Base-by-base conservation (phyloP, 2,888 invertebrate species). In the Acleris sparsana region DNA sequence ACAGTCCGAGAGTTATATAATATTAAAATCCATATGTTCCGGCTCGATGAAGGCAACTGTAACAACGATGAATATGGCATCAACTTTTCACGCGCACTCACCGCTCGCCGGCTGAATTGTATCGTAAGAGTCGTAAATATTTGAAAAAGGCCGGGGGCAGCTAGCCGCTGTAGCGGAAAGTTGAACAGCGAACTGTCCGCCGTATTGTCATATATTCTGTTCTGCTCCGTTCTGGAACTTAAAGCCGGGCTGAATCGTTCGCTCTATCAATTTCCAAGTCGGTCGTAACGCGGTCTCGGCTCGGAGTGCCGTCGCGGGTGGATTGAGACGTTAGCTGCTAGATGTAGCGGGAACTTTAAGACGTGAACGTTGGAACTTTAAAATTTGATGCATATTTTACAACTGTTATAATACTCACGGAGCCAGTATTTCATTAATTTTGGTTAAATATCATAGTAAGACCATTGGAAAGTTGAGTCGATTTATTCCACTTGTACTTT, bases 81-180 rank as follows among this genome's bases (percentile, higher is more conserved):
- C 78, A 85, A 86, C 73, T 79, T 83, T 83, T 84, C 81, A 83
- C 75, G 74, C 69, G 62, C 69, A 56, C 75, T 72, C 73, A 71
- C 74, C 73, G 72, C 69, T 68, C 68, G 69, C 70, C 62, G 67
- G 70, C 71, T 72, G 76, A 76, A 80, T 81, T 78, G 78, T 80
- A 82, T 81, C 73, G 75, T 68, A 65, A 70, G 71, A 72, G 70
- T 72, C 72, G 79, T 85, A 80, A 85, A 85, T 84, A 85, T 83
- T 85, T 83, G 73, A 85, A 77, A 78, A 73, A 73, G 70, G 71
- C 74, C 73, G 70, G 68, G 63, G 65, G 72, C 71, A 68, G 66
- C 68, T 59, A 63, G 70, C 68, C 56, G 33, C 66, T 59, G 66
- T 64, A 62, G 68, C 65, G 63, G 65, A 65, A 69, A 70, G 71